These are phyloP conservation scores for Pitta sordida DNA, from an alignment of 2,113 vertebrate genomes.

Conservation along the genomic window DNA sequence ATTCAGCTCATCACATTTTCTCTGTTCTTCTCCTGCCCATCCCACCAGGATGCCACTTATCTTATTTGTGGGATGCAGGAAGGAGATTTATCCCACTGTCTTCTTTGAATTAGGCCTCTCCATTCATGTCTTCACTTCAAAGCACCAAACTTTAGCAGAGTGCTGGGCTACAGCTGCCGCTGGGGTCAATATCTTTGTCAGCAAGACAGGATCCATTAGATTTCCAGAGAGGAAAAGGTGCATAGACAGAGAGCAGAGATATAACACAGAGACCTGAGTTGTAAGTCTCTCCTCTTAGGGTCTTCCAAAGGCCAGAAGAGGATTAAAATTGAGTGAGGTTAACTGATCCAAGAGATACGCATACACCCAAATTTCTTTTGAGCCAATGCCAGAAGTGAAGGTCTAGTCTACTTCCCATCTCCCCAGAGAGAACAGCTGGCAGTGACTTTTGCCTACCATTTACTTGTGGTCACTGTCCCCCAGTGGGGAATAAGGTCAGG, in stretches of 20 bases:
- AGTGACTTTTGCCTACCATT: not conserved
- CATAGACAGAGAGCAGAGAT: not conserved
- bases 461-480: not conserved
- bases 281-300: not conserved
- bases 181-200: not conserved
- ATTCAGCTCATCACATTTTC: not conserved
- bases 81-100: not conserved
- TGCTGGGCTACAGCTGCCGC: not conserved
- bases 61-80: not conserved
- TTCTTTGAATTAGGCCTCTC: not conserved
- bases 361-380: not conserved
- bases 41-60: not conserved
- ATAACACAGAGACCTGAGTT: not conserved
- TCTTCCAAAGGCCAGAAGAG: not conserved
- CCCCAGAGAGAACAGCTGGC: not conserved
- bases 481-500: not conserved
- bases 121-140: not conserved
- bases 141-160: not conserved
- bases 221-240: not conserved
- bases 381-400: not conserved
- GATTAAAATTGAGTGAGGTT: not conserved
- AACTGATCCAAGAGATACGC: not conserved
- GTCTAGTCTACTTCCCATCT: not conserved
- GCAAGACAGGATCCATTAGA: not conserved
- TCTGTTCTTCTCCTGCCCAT: not conserved